Conservation (phyloP, 2,888 invertebrate genomes). For the Aromia moschata region DNA sequence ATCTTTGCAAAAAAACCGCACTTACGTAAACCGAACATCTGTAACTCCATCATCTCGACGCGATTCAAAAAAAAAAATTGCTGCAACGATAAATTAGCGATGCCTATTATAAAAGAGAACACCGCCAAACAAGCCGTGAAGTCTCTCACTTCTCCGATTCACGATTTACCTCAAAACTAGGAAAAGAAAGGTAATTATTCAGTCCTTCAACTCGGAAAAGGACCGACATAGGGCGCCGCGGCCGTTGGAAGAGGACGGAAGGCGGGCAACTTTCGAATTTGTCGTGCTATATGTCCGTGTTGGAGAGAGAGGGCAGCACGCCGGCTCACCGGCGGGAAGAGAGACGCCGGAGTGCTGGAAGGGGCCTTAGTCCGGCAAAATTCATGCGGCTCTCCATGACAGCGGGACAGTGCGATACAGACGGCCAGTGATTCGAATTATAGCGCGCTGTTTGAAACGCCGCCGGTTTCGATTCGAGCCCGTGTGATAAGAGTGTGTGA, state of each 20-base stretch:
- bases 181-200: constrained; percentile 46
- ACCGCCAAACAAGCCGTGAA: constrained; percentile 4
- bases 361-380: constrained; percentile 50
- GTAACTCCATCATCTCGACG: not conserved
- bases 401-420: constrained; percentile 46
- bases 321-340: constrained; percentile 16
- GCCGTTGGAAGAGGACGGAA: constrained; percentile 38
- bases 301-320: constrained; percentile 32
- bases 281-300: constrained; percentile 45
- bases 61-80: not conserved
- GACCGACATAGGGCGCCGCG: constrained; percentile 16
- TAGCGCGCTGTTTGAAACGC: constrained; percentile 15
- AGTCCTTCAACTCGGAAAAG: constrained; percentile 44
- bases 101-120: constrained; percentile 7
- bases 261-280: constrained; percentile 47
- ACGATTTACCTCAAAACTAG: constrained; percentile 39
- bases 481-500: constrained; percentile 41
- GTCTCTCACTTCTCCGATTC: constrained; percentile 5
- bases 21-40: constrained; percentile 13
- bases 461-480: constrained; percentile 8
- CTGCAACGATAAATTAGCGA: not conserved
- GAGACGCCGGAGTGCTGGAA: constrained; percentile 39
- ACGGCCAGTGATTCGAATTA: constrained; percentile 33
- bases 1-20: not conserved
- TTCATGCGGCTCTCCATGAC: constrained; percentile 47